Evolutionary conservation across 2,113 vertebrate species (phyloP).

Genomic region (Mustelus asterias): DNA sequence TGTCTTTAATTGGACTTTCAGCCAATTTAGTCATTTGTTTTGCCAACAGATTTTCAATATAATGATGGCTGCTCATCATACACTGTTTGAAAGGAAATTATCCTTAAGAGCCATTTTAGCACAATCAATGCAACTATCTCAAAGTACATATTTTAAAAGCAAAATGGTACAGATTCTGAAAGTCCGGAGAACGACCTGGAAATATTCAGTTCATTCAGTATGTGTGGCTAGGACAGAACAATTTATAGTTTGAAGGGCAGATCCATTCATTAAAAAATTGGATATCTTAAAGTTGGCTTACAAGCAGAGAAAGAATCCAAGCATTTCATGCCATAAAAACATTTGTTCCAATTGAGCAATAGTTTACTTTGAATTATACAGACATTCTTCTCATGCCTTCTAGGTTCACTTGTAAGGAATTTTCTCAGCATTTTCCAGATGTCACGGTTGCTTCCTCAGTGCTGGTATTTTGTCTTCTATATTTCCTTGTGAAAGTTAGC

Average conservation of each 20-base stretch:
- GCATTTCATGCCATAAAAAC: not conserved
- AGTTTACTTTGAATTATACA: not conserved
- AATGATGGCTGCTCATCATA: not conserved
- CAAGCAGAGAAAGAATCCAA: not conserved
- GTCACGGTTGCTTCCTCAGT: not conserved
- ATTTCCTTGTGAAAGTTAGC: not conserved
- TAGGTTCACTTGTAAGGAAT: not conserved
- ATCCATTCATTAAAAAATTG: not conserved
- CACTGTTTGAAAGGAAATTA: not conserved
- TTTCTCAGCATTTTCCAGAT: not conserved
- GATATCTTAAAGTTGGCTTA: not conserved
- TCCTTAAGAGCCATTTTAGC: not conserved
- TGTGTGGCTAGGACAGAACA: not conserved
- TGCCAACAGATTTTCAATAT: not conserved
- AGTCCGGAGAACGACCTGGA: not conserved
- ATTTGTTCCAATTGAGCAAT: not conserved
- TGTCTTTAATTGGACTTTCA: not conserved
- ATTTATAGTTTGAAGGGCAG: not conserved
- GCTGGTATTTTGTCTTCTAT: not conserved
- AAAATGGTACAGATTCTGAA: not conserved
- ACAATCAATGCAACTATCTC: not conserved
- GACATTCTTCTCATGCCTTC: not conserved
- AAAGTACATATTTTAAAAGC: not conserved
- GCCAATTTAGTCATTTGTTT: not conserved
- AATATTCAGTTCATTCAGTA: not conserved